phyloP scores from a whole-genome alignment of 2,888 invertebrate genomes.

The Sminthurides aquaticus region DNA sequence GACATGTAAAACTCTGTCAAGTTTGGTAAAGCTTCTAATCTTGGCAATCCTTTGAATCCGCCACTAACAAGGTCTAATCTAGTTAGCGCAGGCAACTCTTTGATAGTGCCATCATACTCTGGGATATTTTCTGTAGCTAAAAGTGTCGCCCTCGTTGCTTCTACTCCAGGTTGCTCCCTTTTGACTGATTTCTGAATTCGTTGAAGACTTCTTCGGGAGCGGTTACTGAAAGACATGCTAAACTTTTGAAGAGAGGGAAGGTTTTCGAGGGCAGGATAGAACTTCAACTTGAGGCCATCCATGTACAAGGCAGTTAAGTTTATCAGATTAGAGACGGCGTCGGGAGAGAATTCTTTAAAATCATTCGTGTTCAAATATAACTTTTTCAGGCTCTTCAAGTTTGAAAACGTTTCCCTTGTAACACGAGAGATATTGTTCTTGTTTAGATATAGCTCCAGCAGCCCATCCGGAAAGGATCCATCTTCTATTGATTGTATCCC shows the following conservation, averaged over 20 bases:
- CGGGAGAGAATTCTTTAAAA: constrained; percentile 24
- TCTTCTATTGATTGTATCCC: constrained; percentile 27
- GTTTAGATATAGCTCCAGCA: constrained; percentile 28
- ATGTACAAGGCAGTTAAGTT: constrained; percentile 27
- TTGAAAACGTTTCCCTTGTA: constrained; percentile 28
- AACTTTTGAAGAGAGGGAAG: constrained; percentile 32
- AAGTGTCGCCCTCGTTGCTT: neutral
- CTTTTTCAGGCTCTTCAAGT: constrained; percentile 25
- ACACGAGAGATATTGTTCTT: constrained; percentile 28
- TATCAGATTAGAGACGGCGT: constrained; percentile 31
- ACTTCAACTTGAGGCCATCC: constrained; percentile 30
- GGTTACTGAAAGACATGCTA: constrained; percentile 31
- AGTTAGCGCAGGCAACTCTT: constrained; percentile 29
- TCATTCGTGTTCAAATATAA: constrained; percentile 28
- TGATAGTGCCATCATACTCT: constrained; percentile 22
- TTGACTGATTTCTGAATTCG: neutral
- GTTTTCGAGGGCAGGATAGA: constrained; percentile 31
- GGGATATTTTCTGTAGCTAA: neutral
- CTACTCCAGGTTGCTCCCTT: neutral
- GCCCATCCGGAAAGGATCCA: constrained; percentile 29
- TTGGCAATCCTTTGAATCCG: constrained; percentile 30
- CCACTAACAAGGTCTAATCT: constrained; percentile 34
- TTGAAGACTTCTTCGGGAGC: neutral
- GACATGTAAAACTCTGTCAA: constrained; percentile 30
- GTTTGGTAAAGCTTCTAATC: constrained; percentile 32